Evolutionary conservation across 1,140 invertebrate genomes (phyloP).

Genomic region (Cephus cinctus): DNA sequence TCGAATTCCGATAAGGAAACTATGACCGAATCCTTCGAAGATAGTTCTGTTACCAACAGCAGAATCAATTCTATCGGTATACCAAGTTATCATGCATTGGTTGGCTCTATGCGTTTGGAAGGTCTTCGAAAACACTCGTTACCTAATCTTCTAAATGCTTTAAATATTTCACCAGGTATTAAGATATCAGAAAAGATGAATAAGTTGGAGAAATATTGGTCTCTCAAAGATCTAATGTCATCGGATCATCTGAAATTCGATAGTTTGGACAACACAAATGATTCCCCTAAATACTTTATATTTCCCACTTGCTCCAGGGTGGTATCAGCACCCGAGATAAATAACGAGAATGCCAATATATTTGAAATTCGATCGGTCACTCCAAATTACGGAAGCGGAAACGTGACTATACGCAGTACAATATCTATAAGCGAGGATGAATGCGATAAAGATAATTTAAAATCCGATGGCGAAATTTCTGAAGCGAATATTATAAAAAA

Average conservation of each 20-base stretch:
- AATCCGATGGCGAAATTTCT: background rate
- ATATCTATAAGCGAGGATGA: constrained; percentile 29
- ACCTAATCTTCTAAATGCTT: constrained; percentile 33
- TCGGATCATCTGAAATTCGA: constrained; percentile 28
- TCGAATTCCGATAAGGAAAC: constrained; percentile 24
- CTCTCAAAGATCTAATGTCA: constrained; percentile 38
- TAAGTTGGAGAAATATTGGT: constrained; percentile 43
- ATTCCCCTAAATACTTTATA: constrained; percentile 33
- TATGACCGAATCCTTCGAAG: constrained; percentile 27
- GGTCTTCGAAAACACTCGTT: constrained; percentile 37
- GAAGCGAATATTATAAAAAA: background rate
- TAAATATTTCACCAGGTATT: constrained; percentile 28
- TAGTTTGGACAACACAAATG: constrained; percentile 14
- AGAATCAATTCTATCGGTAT: constrained; percentile 11
- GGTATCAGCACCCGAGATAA: constrained; percentile 39
- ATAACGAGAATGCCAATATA: constrained; percentile 20
- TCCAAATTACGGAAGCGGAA: constrained; percentile 10
- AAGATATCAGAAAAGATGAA: constrained; percentile 27
- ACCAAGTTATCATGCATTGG: constrained; percentile 15
- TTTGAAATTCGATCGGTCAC: constrained; percentile 23
- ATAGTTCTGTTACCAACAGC: constrained; percentile 24
- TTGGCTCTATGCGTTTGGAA: constrained; percentile 26
- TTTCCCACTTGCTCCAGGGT: constrained; percentile 38
- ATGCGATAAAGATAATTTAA: background rate
- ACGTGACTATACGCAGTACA: constrained; percentile 32